These are phyloP conservation scores for Campodea augens DNA, from an alignment of 1,140 invertebrate genomes.

Conservation along the genomic window DNA sequence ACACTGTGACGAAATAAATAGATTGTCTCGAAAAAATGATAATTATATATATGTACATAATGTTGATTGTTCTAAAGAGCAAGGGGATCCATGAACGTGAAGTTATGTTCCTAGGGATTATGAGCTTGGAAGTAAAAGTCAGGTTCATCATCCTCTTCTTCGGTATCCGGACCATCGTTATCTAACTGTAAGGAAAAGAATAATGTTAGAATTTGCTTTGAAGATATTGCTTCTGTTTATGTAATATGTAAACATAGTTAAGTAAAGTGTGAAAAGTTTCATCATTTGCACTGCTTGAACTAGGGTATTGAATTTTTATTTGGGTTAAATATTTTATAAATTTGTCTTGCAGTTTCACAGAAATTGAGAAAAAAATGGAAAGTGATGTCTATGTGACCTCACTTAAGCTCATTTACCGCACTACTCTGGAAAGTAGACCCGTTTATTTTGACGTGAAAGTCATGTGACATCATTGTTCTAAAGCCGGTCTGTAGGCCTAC, in stretches of 20 bases:
- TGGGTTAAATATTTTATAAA: conserved; percentile 4
- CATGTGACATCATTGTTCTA: too few relatives aligned
- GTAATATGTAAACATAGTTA: neutral
- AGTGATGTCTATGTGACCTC: too few relatives aligned
- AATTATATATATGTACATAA: too few relatives aligned
- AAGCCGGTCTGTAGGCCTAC: too few relatives aligned
- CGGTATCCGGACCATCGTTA: conserved; percentile 44
- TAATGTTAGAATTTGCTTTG: neutral
- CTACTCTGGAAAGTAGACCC: too few relatives aligned
- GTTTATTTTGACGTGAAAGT: too few relatives aligned
- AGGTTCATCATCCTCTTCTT: conserved; percentile 64
- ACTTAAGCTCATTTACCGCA: too few relatives aligned
- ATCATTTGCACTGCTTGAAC: neutral
- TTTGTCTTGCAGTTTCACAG: conserved; percentile 1
- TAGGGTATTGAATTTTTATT: conserved; percentile 3
- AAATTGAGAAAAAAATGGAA: conserved; percentile 3
- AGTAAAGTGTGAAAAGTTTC: conserved; percentile 14
- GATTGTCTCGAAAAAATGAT: too few relatives aligned
- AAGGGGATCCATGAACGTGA: too few relatives aligned
- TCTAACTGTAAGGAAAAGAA: conserved; percentile 41
- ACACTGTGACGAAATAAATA: too few relatives aligned
- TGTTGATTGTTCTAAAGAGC: too few relatives aligned
- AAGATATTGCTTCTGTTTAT: neutral
- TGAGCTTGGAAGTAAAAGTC: conserved; percentile 77
- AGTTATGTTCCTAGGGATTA: too few relatives aligned